Conservation (phyloP, 92 coral and sea anemone genomes). For the Porites divaricata region DNA sequence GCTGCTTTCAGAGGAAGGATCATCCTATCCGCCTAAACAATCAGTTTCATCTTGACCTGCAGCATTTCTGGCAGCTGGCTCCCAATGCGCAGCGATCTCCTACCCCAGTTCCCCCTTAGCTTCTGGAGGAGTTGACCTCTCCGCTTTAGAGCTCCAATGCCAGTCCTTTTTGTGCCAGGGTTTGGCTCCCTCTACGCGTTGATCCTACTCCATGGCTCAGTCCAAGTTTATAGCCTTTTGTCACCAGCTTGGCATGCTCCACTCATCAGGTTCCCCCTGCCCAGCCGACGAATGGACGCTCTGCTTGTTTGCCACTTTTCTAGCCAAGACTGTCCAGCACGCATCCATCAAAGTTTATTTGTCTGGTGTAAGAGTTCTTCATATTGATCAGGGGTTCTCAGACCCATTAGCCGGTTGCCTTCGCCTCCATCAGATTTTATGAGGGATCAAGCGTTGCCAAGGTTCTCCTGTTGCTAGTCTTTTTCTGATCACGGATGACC, state of each 20-base stretch:
- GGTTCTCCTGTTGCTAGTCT: not conserved
- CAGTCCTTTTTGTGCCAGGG: constrained; percentile 11
- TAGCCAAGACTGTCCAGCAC: not conserved
- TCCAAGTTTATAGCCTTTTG: constrained; percentile 14
- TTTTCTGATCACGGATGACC: too few relatives aligned
- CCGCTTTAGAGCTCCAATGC: constrained; percentile 11
- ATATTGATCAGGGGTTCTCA: constrained; percentile 32
- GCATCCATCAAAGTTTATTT: constrained; percentile 26
- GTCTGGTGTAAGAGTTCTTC: constrained; percentile 38
- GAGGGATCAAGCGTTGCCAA: constrained; percentile 4
- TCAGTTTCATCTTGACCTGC: not conserved
- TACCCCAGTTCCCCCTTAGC: not conserved
- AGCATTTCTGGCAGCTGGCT: not conserved
- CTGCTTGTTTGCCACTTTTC: constrained; percentile 1
- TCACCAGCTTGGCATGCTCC: not conserved
- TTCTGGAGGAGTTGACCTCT: not conserved
- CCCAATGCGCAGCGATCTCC: not conserved
- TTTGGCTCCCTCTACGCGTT: constrained; percentile 15
- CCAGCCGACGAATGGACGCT: constrained; percentile 45
- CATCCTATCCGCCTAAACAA: not conserved
- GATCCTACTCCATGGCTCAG: constrained; percentile 21
- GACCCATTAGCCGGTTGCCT: constrained; percentile 32
- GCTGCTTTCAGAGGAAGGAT: not conserved
- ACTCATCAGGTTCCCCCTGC: not conserved
- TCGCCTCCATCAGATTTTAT: constrained; percentile 22